Base-by-base conservation (phyloP, 2,888 invertebrate species). In the Ichneumoninae sp. region DNA sequence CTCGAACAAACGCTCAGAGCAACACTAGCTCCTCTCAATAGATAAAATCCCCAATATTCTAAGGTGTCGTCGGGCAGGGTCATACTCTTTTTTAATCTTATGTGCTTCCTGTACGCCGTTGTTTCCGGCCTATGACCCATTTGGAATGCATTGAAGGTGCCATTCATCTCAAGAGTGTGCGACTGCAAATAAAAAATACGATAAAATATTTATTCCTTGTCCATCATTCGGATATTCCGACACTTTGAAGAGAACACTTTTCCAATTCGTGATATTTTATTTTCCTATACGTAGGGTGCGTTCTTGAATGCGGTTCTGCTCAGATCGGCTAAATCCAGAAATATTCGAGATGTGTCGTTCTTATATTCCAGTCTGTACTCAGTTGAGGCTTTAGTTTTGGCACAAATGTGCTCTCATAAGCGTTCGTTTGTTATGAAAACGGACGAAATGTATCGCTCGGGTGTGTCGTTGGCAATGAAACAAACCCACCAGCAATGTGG, bases 41-140 rank as follows among this genome's bases (percentile, higher is more conserved):
- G 94, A 94, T 97, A 97, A 94, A 98, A 97, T 2, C 97, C 97
- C 97, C 97, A 98, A 93, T 97, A 98, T 93, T 98, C 97, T 50
- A 97, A 94, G 10, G 97, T 97, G 90, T 97, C 97, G 92, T 97
- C 97, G 0, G 97, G 97, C 85, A 98, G 93, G 1, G 95, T 95
- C 97, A 98, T 97, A 6, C 97, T 97, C 91, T 97, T 97, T 92
- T 96, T 97, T 88, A 97, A 94, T 87, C 96, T 94, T 88, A 97
- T 96, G 90, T 97, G 97, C 93, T 97, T 97, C 72, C 96, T 95
- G 89, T 95, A 96, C 0, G 92, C 90, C 69, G 97, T 96, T 84
- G 97, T 94, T 94, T 96, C 95, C 4, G 97, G 97, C 87, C 95
- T 95, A 22, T 95, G 95, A 86, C 94, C 94, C 94, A 97, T 95